A percentile compares a stretch with the other conserved stretches of the same genome.
phyloP scores from a whole-genome alignment of 2,113 vertebrate species.

The Periophthalmodon schlosseri region DNA sequence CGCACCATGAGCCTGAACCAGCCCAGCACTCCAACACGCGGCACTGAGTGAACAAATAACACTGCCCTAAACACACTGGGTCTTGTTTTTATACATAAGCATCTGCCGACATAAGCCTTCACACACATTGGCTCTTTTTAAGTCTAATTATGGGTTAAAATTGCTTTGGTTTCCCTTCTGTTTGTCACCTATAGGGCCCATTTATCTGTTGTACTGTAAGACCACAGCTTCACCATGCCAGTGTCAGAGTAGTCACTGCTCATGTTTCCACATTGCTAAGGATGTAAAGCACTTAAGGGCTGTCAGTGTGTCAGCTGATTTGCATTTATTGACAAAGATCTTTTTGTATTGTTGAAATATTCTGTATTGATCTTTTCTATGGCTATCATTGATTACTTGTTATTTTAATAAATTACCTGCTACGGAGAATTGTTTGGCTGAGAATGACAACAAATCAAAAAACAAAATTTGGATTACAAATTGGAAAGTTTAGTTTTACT shows the following conservation, averaged over 20 bases:
- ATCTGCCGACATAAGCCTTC: conserved; percentile 32
- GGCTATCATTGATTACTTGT: conserved; percentile 45
- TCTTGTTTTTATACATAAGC: conserved; percentile 54
- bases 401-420: conserved; percentile 57
- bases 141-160: conserved; percentile 51
- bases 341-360: conserved; percentile 69
- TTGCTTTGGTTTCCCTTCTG: conserved; percentile 24
- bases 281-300: conserved; percentile 63
- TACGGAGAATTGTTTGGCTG: conserved; percentile 28
- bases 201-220: conserved; percentile 61
- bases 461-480: conserved; percentile 28
- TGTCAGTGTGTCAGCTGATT: conserved; percentile 51
- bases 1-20: conserved; percentile 91
- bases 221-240: conserved; percentile 58
- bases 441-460: conserved; percentile 10
- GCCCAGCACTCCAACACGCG: conserved; percentile 92
- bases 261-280: conserved; percentile 48
- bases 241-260: conserved; percentile 53
- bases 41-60: conserved; percentile 74
- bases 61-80: conserved; percentile 40
- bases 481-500: conserved; percentile 41
- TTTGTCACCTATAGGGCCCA: conserved; percentile 59
- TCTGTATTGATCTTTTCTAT: conserved; percentile 69
- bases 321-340: conserved; percentile 40
- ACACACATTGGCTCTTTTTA: conserved; percentile 57